phyloP scores from a whole-genome alignment of 2,797 vertebrate species.

The Remorina albescens region DNA sequence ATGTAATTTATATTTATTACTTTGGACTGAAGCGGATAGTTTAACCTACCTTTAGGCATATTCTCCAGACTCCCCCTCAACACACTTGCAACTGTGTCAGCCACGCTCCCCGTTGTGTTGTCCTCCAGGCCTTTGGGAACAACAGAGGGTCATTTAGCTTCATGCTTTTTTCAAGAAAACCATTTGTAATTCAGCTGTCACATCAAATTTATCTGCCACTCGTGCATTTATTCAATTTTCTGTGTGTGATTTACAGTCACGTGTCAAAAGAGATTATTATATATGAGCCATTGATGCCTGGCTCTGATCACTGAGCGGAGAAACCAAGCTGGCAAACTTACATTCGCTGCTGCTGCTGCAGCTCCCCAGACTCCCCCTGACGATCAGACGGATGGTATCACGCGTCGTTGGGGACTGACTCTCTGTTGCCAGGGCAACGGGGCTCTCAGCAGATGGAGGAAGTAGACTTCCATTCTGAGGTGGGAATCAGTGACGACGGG shows the following conservation, averaged over 20 bases:
- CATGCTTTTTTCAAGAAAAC: not conserved
- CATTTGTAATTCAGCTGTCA: not conserved
- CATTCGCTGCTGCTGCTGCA: slow-evolving; percentile 98
- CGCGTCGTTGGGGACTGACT: slow-evolving; percentile 86
- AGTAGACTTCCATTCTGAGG: slow-evolving; percentile 86
- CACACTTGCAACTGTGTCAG: slow-evolving; percentile 94
- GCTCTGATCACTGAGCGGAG: not conserved
- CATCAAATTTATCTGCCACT: not conserved
- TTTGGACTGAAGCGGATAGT: not conserved
- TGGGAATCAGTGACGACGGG: slow-evolving; percentile 68
- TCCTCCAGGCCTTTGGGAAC: slow-evolving; percentile 91
- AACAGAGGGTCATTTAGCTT: slow-evolving; percentile 25
- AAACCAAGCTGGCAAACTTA: slow-evolving; percentile 78
- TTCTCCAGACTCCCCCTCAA: slow-evolving; percentile 94
- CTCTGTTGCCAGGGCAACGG: slow-evolving; percentile 85
- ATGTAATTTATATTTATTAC: too few species aligned
- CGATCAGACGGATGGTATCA: slow-evolving; percentile 97
- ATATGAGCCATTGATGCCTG: not conserved
- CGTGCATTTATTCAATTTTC: not conserved
- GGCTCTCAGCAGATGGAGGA: slow-evolving; percentile 86
- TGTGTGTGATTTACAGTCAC: not conserved
- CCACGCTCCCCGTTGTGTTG: slow-evolving; percentile 93
- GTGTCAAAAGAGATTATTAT: not conserved
- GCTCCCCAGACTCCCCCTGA: slow-evolving; percentile 97
- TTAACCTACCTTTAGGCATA: slow-evolving; percentile 90